Conservation (phyloP, 2,888 invertebrate species). For the Galeopsomyia nigrocyanea region DNA sequence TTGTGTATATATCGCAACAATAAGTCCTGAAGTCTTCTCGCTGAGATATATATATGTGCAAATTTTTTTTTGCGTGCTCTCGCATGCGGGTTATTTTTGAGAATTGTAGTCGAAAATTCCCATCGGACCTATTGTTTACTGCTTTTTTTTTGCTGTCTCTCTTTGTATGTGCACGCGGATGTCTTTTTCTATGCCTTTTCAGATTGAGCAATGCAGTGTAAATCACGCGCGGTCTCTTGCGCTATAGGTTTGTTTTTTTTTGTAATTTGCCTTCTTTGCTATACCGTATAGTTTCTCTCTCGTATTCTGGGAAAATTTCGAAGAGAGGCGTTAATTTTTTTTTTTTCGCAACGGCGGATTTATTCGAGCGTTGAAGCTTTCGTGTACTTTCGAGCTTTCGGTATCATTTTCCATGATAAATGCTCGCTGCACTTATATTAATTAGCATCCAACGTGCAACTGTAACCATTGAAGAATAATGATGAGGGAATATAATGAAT, state of each 20-base stretch:
- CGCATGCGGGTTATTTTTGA: neutral
- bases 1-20: no score
- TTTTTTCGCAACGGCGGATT: neutral
- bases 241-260: neutral
- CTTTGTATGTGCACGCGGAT: conserved; percentile 4
- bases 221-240: conserved; percentile 13
- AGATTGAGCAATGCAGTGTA: conserved; percentile 37
- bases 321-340: conserved; percentile 11
- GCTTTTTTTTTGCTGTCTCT: neutral
- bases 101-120: conserved; percentile 15
- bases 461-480: no score
- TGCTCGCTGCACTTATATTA: neutral
- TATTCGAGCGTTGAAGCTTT: no score
- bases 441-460: neutral
- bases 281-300: neutral
- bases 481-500: no score
- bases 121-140: conserved; percentile 14
- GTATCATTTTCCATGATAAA: no score
- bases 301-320: conserved; percentile 8
- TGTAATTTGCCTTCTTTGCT: neutral
- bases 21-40: no score
- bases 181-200: conserved; percentile 22
- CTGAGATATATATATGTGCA: neutral
- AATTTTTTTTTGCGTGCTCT: neutral
- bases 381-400: no score